Percentiles rank a stretch among this genome's conserved stretches.
Evolutionary conservation across 2,797 vertebrate genomes (phyloP).

Genomic region (Muraenolepis orangiensis): DNA sequence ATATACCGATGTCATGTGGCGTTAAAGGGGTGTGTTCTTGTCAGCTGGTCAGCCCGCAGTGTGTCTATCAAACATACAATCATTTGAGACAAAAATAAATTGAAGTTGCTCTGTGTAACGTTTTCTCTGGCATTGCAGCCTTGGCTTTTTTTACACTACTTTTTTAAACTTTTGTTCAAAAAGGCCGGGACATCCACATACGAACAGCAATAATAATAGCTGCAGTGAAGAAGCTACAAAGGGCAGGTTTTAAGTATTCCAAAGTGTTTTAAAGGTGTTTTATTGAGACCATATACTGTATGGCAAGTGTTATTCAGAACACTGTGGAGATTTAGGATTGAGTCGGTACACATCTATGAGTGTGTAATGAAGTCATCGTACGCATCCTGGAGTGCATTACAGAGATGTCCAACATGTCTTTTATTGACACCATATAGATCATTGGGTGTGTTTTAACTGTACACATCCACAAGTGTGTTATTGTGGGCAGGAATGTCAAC

Average conservation of each 20-base stretch:
- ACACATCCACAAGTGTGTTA: neutral
- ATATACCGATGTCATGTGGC: neutral
- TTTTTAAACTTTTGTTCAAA: too few species aligned
- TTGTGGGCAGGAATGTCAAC: neutral
- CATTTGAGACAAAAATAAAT: neutral
- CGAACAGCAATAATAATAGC: neutral
- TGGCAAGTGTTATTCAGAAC: neutral
- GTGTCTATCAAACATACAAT: neutral
- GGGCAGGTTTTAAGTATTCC: neutral
- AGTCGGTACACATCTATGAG: neutral
- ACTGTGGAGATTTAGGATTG: neutral
- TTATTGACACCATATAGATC: neutral
- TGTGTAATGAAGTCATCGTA: neutral
- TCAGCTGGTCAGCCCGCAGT: neutral
- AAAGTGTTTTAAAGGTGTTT: neutral
- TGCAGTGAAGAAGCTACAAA: neutral
- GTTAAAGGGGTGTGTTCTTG: neutral
- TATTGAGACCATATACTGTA: neutral
- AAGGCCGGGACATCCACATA: too few species aligned
- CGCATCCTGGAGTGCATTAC: neutral
- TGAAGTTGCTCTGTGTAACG: neutral
- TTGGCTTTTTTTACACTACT: neutral
- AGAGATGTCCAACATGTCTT: neutral
- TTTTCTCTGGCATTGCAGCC: neutral
- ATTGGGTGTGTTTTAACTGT: neutral